phyloP scores from a whole-genome alignment of 2,797 vertebrate genomes.

The Molossus alvarezi region DNA sequence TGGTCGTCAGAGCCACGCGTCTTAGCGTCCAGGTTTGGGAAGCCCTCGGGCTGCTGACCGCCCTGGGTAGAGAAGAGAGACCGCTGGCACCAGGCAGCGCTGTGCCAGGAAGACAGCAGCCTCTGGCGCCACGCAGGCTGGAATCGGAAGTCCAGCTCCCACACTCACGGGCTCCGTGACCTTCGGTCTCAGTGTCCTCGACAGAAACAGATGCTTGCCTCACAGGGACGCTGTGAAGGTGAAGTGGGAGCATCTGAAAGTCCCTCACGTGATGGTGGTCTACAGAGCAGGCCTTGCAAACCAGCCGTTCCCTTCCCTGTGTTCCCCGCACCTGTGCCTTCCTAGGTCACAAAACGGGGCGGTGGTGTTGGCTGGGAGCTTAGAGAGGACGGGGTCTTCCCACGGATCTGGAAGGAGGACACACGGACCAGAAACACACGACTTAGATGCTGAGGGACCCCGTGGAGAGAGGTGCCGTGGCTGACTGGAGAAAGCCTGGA shows the following conservation, averaged over 20 bases:
- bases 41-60: neutral
- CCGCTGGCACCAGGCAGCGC: accelerated
- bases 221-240: neutral
- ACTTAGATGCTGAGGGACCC: neutral
- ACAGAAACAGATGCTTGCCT: neutral
- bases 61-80: neutral
- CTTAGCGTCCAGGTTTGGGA: neutral
- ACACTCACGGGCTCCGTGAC: neutral
- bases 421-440: neutral
- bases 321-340: neutral
- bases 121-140: neutral
- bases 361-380: neutral
- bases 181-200: conserved; percentile 36
- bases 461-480: neutral
- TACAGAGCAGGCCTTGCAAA: neutral
- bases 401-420: neutral
- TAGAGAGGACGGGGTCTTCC: neutral
- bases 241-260: conserved; percentile 16
- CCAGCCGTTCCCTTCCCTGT: neutral
- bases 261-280: neutral
- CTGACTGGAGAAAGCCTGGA: neutral
- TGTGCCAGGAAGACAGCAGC: neutral
- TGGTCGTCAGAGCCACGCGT: neutral
- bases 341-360: neutral
- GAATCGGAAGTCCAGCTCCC: conserved; percentile 34